Evolutionary conservation across 2,113 vertebrate species (phyloP).

Genomic region (Grammomys dolichurus): DNA sequence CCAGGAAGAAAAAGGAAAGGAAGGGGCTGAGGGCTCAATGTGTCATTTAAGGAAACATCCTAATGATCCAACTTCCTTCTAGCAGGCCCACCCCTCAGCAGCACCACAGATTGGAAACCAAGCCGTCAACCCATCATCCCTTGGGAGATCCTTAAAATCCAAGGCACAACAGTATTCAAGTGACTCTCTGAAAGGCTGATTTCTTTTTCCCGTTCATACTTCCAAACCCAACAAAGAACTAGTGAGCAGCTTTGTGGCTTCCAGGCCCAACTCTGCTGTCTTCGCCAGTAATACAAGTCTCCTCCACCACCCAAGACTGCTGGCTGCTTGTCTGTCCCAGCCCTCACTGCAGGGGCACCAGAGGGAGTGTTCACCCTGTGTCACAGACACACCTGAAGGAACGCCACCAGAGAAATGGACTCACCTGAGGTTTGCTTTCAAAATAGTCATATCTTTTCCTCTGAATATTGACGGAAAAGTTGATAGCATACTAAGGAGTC

Average conservation of each 20-base stretch:
- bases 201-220: constrained; percentile 37
- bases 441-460: constrained; percentile 29
- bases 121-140: background rate
- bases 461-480: constrained; percentile 11
- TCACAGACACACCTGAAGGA: constrained; percentile 8
- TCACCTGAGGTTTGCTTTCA: constrained; percentile 41
- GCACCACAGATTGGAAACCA: no score
- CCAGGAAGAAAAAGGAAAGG: background rate
- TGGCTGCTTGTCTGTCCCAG: background rate
- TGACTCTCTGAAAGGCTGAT: constrained; percentile 8
- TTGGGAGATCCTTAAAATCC: background rate
- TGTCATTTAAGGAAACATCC: background rate
- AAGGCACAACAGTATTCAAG: background rate
- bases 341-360: background rate
- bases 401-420: background rate
- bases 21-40: background rate
- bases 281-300: background rate
- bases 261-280: background rate
- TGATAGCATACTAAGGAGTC: constrained; percentile 27
- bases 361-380: background rate
- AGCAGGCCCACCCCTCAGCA: background rate
- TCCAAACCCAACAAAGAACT: background rate
- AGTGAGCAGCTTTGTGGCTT: background rate
- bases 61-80: background rate
- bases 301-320: background rate